A percentile compares a stretch with the other conserved stretches of the same genome.
Evolutionary conservation across 2,113 vertebrate genomes (phyloP).

Genomic region (Centrocercus urophasianus): DNA sequence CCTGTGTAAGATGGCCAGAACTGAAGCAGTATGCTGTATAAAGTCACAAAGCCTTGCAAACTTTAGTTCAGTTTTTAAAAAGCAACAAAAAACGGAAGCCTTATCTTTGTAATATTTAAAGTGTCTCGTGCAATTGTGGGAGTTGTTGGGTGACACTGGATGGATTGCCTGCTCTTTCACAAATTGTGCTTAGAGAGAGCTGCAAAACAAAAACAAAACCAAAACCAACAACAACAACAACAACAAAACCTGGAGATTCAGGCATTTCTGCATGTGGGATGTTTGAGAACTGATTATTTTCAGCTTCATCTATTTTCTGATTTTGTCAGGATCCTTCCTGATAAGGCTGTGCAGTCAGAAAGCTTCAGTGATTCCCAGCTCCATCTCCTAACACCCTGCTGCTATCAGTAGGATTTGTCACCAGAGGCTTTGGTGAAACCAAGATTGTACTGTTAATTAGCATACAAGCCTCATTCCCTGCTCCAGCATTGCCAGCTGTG

Average conservation of each 20-base stretch:
- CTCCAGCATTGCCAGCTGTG: neutral
- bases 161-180: neutral
- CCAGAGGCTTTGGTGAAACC: neutral
- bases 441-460: neutral
- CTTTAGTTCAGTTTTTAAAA: neutral
- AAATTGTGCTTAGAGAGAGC: neutral
- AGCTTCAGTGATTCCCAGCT: conserved; percentile 4
- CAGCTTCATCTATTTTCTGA: conserved; percentile 37
- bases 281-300: conserved; percentile 61
- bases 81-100: neutral
- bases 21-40: neutral
- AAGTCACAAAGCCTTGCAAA: neutral
- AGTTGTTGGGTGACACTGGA: neutral
- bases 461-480: neutral
- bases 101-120: neutral
- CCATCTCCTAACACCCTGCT: neutral
- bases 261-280: conserved; percentile 43
- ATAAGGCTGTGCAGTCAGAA: neutral
- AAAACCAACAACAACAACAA: neutral
- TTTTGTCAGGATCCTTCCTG: conserved; percentile 2
- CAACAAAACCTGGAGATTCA: neutral
- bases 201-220: neutral
- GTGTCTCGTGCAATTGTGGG: accelerated
- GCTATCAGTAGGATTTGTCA: neutral
- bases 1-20: neutral